phyloP scores from a whole-genome alignment of 2,888 invertebrate species.

The Cheilosia grossa region DNA sequence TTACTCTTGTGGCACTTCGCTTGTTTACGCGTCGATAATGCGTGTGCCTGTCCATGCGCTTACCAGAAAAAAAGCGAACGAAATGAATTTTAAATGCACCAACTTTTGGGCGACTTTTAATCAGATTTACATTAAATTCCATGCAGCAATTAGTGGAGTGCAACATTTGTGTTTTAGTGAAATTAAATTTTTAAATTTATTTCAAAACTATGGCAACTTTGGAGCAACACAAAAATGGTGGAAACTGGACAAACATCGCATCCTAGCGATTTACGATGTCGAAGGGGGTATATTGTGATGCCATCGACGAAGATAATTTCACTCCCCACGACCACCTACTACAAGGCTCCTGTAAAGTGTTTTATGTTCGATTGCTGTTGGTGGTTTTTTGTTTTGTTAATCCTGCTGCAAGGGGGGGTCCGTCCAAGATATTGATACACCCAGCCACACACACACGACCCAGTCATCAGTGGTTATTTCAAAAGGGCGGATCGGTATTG shows the following conservation, averaged over 20 bases:
- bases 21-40: constrained; percentile 71
- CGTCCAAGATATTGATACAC: constrained; percentile 49
- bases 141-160: constrained; percentile 7
- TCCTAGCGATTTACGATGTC: constrained; percentile 34
- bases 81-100: constrained; percentile 66
- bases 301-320: constrained; percentile 22
- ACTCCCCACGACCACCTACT: constrained; percentile 63
- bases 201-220: neutral
- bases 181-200: neutral
- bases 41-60: constrained; percentile 55
- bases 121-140: constrained; percentile 17
- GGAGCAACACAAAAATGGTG: constrained; percentile 9
- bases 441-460: constrained; percentile 23
- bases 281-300: neutral
- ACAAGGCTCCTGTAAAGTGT: constrained; percentile 53
- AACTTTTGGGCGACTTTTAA: constrained; percentile 38
- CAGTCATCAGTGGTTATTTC: constrained; percentile 62
- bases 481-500: constrained; percentile 63
- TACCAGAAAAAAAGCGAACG: constrained; percentile 9
- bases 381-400: constrained; percentile 4
- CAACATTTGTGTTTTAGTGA: neutral
- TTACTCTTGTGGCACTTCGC: constrained; percentile 54
- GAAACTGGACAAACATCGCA: neutral
- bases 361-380: constrained; percentile 23
- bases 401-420: constrained; percentile 3